Percentiles rank a stretch among this genome's conserved stretches.
These are phyloP conservation scores for Meganola albula DNA, from an alignment of 2,888 invertebrate species.

Conservation along the genomic window DNA sequence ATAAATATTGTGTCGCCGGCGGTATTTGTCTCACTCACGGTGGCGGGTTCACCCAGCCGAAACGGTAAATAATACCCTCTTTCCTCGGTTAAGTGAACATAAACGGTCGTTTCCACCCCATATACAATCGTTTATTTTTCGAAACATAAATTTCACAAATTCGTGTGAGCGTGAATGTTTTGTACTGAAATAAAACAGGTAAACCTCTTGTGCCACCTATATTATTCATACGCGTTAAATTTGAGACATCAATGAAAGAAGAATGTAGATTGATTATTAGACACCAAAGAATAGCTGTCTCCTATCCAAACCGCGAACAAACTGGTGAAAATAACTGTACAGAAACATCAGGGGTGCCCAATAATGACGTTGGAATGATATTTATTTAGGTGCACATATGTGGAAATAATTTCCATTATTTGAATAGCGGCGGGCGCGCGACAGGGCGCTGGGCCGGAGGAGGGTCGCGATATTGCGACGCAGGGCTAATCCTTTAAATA, in stretches of 20 bases:
- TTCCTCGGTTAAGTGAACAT: slow-evolving; percentile 78
- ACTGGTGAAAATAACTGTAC: slow-evolving; percentile 65
- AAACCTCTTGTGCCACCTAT: slow-evolving; percentile 30
- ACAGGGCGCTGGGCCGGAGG: slow-evolving; percentile 34
- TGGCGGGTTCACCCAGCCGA: slow-evolving; percentile 74
- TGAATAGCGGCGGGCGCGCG: slow-evolving; percentile 58
- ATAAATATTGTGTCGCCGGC: slow-evolving; percentile 70
- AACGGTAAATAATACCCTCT: slow-evolving; percentile 78
- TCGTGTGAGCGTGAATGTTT: slow-evolving; percentile 59
- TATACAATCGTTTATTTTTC: slow-evolving; percentile 76
- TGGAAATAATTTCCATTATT: slow-evolving; percentile 77
- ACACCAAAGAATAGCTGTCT: slow-evolving; percentile 27
- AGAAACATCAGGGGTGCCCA: slow-evolving; percentile 54
- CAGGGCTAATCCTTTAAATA: slow-evolving; percentile 76
- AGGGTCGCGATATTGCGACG: slow-evolving; percentile 75
- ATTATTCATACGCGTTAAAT: slow-evolving; percentile 13
- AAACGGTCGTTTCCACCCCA: slow-evolving; percentile 78
- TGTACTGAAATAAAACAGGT: slow-evolving; percentile 39
- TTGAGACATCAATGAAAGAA: slow-evolving; percentile 11
- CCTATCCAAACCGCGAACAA: slow-evolving; percentile 51
- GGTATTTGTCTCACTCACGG: slow-evolving; percentile 76
- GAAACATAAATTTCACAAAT: slow-evolving; percentile 74
- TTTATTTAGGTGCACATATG: slow-evolving; percentile 77
- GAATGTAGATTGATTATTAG: slow-evolving; percentile 14
- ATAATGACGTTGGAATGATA: slow-evolving; percentile 71